These are phyloP conservation scores for Lithosia quadra DNA, from an alignment of 2,888 invertebrate species.

Conservation along the genomic window DNA sequence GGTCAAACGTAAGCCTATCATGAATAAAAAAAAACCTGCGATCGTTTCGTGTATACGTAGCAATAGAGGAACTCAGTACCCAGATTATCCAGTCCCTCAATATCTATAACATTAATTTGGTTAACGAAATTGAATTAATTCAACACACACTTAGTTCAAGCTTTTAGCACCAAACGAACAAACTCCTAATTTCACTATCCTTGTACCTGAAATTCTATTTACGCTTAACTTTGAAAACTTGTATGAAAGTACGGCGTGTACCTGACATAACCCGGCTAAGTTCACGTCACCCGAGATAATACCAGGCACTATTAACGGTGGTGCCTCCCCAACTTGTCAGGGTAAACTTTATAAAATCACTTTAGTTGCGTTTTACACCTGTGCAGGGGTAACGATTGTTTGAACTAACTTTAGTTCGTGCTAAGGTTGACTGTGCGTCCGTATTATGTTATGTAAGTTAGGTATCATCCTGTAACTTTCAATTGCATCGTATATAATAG, in stretches of 20 bases:
- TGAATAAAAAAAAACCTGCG: too few species aligned
- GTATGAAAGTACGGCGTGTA: slow-evolving; percentile 35
- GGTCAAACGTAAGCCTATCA: too few species aligned
- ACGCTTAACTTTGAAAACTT: slow-evolving; percentile 39
- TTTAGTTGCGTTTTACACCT: slow-evolving; percentile 59
- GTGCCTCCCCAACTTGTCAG: slow-evolving; percentile 19
- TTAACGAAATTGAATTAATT: neutral
- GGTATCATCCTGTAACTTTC: neutral
- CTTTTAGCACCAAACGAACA: slow-evolving; percentile 10
- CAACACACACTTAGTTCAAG: neutral
- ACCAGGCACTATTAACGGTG: slow-evolving; percentile 40
- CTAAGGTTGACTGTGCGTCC: slow-evolving; percentile 14
- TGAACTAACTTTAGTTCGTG: slow-evolving; percentile 28
- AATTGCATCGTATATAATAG: neutral
- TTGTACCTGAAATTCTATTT: slow-evolving; percentile 27
- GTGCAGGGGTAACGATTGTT: slow-evolving; percentile 48
- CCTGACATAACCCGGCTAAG: slow-evolving; percentile 37
- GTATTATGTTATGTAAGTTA: slow-evolving; percentile 1
- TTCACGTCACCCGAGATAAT: slow-evolving; percentile 36
- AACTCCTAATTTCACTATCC: slow-evolving; percentile 22
- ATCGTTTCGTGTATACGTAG: neutral
- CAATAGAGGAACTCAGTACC: neutral
- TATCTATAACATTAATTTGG: neutral
- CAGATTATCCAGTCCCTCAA: neutral
- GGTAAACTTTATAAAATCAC: slow-evolving; percentile 61